phyloP scores from a whole-genome alignment of 2,888 invertebrate genomes.

The Morpho achilles region DNA sequence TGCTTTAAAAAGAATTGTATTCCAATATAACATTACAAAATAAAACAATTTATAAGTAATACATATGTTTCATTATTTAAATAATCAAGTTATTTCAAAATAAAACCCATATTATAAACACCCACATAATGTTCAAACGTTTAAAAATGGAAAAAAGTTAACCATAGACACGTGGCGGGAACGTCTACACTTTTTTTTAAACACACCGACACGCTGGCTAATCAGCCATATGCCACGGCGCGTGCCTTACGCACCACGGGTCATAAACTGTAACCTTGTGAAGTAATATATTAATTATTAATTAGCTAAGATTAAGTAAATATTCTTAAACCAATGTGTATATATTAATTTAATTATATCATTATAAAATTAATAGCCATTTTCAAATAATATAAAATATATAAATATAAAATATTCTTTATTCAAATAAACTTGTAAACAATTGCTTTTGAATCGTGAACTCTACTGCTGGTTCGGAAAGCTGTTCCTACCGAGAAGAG shows the following conservation, averaged over 20 bases:
- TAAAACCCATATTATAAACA: neutral
- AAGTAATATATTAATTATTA: too few species aligned
- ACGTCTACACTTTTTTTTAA: conserved; percentile 43
- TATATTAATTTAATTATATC: too few species aligned
- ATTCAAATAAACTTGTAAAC: too few species aligned
- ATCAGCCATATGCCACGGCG: conserved; percentile 69
- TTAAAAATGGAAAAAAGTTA: conserved; percentile 34
- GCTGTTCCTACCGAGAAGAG: too few species aligned
- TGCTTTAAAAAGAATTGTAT: too few species aligned
- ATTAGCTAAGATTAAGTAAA: neutral
- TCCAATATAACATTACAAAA: too few species aligned
- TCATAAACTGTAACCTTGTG: neutral
- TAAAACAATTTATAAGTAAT: too few species aligned
- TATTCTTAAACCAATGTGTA: neutral
- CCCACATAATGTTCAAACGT: neutral
- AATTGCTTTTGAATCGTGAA: too few species aligned
- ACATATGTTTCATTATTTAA: neutral
- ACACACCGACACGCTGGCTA: conserved; percentile 35
- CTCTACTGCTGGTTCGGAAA: too few species aligned
- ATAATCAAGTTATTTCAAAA: neutral
- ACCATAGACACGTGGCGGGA: conserved; percentile 52
- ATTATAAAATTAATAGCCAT: too few species aligned
- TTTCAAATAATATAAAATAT: too few species aligned
- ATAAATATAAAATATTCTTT: too few species aligned
- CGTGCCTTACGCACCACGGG: conserved; percentile 42